A percentile compares a stretch with the other conserved stretches of the same genome.
Conservation (phyloP, 2,888 invertebrate species). For the Cyclophora albipunctata region DNA sequence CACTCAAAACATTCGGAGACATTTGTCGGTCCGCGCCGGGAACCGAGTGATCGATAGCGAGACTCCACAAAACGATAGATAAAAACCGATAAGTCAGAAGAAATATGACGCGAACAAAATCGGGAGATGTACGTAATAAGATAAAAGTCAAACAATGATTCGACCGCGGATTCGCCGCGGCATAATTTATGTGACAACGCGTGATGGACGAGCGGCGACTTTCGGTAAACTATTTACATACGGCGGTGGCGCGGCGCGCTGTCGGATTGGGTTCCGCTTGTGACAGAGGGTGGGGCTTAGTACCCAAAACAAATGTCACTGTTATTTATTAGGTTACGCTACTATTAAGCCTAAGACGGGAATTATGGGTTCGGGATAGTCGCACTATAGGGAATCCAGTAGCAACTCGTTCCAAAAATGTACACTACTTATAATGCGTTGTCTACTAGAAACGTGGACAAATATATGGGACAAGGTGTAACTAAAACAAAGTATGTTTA, state of each 20-base stretch:
- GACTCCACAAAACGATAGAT: constrained; percentile 74
- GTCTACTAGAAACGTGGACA: too few relatives aligned
- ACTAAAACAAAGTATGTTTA: background rate
- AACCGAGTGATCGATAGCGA: constrained; percentile 69
- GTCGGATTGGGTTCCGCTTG: constrained; percentile 72
- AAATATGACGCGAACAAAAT: constrained; percentile 76
- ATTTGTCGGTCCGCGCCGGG: constrained; percentile 67
- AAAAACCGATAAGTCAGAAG: constrained; percentile 73
- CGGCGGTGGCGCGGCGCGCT: constrained; percentile 58
- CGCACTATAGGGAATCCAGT: constrained; percentile 3
- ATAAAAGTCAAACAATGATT: constrained; percentile 76
- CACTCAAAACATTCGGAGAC: constrained; percentile 72
- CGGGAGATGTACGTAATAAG: constrained; percentile 76
- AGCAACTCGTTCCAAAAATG: too few relatives aligned
- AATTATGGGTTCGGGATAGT: constrained; percentile 42
- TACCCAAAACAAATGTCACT: constrained; percentile 74
- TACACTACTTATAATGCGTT: constrained; percentile 7
- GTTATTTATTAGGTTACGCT: constrained; percentile 73
- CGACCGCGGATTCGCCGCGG: constrained; percentile 75
- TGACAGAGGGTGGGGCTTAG: constrained; percentile 74
- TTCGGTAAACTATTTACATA: constrained; percentile 76
- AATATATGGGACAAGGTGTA: background rate
- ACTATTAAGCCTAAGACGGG: constrained; percentile 66
- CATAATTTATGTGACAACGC: constrained; percentile 76
- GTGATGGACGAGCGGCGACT: constrained; percentile 75